phyloP scores from a whole-genome alignment of 2,113 vertebrate species.

The Clupea harengus region DNA sequence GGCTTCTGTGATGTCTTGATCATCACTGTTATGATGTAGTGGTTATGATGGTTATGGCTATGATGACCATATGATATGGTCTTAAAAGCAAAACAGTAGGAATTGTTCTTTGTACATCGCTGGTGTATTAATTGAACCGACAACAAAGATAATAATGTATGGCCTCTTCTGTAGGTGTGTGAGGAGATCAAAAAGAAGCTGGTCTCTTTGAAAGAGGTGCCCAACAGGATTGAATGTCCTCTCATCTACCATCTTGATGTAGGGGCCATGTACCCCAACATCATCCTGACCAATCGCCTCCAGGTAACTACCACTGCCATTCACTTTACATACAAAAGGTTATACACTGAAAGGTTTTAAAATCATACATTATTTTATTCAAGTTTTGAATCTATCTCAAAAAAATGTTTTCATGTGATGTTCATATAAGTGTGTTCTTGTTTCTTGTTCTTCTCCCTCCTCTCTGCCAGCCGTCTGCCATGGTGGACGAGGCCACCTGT shows the following conservation, averaged over 20 bases:
- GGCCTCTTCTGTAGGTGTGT: slow-evolving; percentile 76
- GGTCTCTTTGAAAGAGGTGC: slow-evolving; percentile 87
- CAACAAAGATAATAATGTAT: not conserved
- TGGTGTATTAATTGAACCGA: not conserved
- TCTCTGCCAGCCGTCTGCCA: slow-evolving; percentile 82
- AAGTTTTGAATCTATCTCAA: too few relatives aligned
- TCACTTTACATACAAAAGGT: not conserved
- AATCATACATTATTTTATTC: too few relatives aligned
- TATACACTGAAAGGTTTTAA: too few relatives aligned
- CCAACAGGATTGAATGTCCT: slow-evolving; percentile 95
- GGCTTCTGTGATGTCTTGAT: not conserved
- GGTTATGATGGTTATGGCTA: not conserved
- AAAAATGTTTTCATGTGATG: not conserved
- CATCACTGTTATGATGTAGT: not conserved
- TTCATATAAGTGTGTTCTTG: not conserved
- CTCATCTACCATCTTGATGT: slow-evolving; percentile 98
- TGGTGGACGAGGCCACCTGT: slow-evolving; percentile 91
- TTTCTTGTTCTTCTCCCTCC: not conserved
- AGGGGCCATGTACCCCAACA: slow-evolving; percentile 98
- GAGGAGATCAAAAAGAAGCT: slow-evolving; percentile 91
- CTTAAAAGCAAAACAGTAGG: not conserved
- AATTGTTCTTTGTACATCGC: not conserved
- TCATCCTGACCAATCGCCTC: slow-evolving; percentile 95
- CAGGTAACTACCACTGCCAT: slow-evolving; percentile 73
- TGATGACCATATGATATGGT: not conserved